Conservation (phyloP, 1,140 invertebrate species). For the Drosophila pseudoananassae region DNA sequence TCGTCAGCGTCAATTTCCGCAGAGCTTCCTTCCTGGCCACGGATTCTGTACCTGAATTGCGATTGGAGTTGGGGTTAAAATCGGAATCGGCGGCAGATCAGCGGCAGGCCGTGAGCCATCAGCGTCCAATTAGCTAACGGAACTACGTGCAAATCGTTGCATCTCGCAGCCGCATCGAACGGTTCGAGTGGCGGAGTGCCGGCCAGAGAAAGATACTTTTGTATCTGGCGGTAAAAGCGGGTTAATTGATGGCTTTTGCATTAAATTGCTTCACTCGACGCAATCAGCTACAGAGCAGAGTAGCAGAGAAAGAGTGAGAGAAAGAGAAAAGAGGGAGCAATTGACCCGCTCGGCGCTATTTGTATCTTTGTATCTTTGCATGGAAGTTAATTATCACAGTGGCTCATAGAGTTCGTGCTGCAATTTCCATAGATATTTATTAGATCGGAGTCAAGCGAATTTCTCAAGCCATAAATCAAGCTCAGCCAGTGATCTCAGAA, state of each 20-base stretch:
- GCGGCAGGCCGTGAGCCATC: constrained; percentile 38
- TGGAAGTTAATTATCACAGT: constrained; percentile 78
- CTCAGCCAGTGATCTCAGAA: constrained; percentile 42
- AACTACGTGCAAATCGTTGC: constrained; percentile 81
- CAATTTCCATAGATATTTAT: constrained; percentile 75
- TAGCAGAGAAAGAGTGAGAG: neutral
- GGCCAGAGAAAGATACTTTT: constrained; percentile 35
- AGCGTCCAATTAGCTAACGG: constrained; percentile 77
- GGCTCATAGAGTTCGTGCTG: constrained; percentile 69
- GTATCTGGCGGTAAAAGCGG: constrained; percentile 64
- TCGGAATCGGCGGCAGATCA: constrained; percentile 9
- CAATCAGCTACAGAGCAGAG: constrained; percentile 44
- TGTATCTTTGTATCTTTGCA: constrained; percentile 62
- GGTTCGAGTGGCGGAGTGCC: constrained; percentile 32
- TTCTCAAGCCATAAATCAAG: constrained; percentile 67
- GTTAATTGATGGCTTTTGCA: constrained; percentile 83
- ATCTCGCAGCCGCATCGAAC: constrained; percentile 20
- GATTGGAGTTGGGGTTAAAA: constrained; percentile 1
- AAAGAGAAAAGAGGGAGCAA: constrained; percentile 12
- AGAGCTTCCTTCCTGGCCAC: constrained; percentile 30
- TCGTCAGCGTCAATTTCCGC: constrained; percentile 41
- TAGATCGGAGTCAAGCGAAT: constrained; percentile 57
- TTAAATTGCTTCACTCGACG: constrained; percentile 77
- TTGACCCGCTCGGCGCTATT: constrained; percentile 37
- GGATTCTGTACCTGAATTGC: constrained; percentile 8